Percentiles rank a stretch among this genome's conserved stretches.
Conservation (phyloP, 2,113 vertebrate species). For the Dicrurus megarhynchus region DNA sequence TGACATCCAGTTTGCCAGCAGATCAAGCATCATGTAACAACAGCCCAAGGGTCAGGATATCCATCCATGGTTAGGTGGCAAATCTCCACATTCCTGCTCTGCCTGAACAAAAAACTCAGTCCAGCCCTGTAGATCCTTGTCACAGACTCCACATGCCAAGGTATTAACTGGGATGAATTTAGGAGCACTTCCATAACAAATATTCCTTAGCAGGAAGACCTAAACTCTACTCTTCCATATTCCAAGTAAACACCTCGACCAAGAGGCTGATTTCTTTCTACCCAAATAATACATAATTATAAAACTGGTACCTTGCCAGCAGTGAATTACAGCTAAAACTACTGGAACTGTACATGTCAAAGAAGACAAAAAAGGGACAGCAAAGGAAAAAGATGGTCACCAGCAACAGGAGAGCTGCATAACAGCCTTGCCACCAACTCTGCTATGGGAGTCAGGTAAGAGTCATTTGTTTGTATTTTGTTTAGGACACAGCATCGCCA, state of each 20-base stretch:
- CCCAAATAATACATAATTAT: not conserved
- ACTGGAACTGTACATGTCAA: not conserved
- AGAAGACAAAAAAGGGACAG: not conserved
- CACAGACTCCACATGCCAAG: not conserved
- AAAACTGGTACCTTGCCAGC: not conserved
- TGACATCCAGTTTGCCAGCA: not conserved
- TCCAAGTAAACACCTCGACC: not conserved
- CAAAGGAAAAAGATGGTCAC: not conserved
- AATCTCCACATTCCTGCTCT: not conserved
- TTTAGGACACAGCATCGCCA: not conserved
- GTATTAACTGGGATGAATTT: not conserved
- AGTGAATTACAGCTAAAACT: not conserved
- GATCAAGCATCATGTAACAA: not conserved
- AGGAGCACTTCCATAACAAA: not conserved
- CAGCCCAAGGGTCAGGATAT: not conserved
- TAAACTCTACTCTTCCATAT: not conserved
- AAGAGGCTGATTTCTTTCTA: not conserved
- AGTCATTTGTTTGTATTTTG: not conserved
- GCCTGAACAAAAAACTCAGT: not conserved
- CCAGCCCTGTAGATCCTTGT: not conserved
- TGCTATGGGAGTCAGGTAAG: not conserved
- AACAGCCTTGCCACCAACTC: not conserved
- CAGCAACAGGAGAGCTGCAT: not conserved
- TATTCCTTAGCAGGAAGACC: not conserved
- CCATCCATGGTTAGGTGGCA: not conserved